Percentiles rank a stretch among this genome's conserved stretches.
Evolutionary conservation across 2,113 vertebrate genomes (phyloP).

Genomic region (Tetrax tetrax): DNA sequence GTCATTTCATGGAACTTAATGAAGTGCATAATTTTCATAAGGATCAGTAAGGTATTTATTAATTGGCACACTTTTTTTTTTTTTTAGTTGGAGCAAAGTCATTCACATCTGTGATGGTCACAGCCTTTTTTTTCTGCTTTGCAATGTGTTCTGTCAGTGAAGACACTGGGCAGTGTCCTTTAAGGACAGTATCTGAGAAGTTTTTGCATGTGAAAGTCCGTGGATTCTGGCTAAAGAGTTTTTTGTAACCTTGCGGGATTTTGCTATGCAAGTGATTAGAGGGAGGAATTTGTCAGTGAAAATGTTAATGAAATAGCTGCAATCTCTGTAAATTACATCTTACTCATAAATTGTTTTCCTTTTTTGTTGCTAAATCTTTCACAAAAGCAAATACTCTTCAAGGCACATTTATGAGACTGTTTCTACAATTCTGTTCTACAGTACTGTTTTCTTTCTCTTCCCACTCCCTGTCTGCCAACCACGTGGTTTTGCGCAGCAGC

Average conservation of each 20-base stretch:
- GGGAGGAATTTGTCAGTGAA: not conserved
- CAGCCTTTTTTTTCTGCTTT: not conserved
- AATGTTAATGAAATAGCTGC: not conserved
- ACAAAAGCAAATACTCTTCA: not conserved
- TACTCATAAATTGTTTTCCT: not conserved
- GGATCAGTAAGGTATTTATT: not conserved
- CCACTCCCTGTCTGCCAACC: accelerated
- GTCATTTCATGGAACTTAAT: not conserved
- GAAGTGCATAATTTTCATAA: not conserved
- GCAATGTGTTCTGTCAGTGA: not conserved
- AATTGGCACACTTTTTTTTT: not conserved
- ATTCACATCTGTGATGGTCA: not conserved
- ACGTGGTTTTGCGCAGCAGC: not conserved
- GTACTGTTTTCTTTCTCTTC: not conserved
- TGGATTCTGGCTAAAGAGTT: not conserved
- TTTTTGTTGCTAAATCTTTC: not conserved
- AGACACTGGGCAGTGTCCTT: not conserved
- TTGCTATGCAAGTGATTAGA: not conserved
- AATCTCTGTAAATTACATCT: not conserved
- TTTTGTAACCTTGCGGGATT: not conserved
- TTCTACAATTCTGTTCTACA: not conserved
- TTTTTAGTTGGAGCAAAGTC: not conserved
- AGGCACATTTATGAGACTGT: not conserved
- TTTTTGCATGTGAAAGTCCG: not conserved
- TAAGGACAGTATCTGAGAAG: not conserved